These are phyloP conservation scores for Centropristis striata DNA, from an alignment of 2,113 vertebrate species.

Conservation along the genomic window DNA sequence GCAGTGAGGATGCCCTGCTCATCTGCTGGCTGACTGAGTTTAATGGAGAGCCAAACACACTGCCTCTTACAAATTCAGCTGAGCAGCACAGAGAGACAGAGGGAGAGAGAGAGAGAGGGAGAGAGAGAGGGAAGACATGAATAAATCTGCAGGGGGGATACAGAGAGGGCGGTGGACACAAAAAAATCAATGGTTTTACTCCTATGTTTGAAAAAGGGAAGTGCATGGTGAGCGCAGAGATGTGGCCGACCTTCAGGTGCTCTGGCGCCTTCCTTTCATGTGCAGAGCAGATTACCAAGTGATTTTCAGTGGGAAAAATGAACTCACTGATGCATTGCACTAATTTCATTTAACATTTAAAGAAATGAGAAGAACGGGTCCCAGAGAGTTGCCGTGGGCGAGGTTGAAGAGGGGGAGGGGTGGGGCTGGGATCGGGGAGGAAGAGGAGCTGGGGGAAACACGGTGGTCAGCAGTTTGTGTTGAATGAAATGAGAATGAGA, in stretches of 20 bases:
- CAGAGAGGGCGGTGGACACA: constrained; percentile 26
- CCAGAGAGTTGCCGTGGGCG: constrained; percentile 54
- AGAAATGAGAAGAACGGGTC: constrained; percentile 61
- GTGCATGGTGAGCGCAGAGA: constrained; percentile 50
- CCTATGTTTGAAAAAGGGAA: constrained; percentile 60
- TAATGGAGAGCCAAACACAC: constrained; percentile 57
- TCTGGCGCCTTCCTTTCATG: constrained; percentile 65
- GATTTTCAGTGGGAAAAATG: constrained; percentile 74
- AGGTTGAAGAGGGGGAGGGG: constrained; percentile 13
- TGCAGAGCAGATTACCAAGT: constrained; percentile 66
- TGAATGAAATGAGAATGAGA: constrained; percentile 71
- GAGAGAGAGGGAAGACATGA: constrained; percentile 30
- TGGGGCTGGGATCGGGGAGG: not conserved
- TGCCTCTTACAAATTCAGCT: constrained; percentile 49
- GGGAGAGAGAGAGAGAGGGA: not conserved
- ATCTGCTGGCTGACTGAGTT: constrained; percentile 59
- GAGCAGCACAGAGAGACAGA: constrained; percentile 36
- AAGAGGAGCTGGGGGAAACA: constrained; percentile 30
- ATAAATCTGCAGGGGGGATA: constrained; percentile 30
- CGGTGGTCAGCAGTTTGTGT: constrained; percentile 76
- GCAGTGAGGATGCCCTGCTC: constrained; percentile 40
- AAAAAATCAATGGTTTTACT: constrained; percentile 62
- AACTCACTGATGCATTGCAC: constrained; percentile 77
- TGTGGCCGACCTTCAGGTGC: constrained; percentile 77
- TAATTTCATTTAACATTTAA: constrained; percentile 81